Evolutionary conservation across 2,797 vertebrate genomes (phyloP), one percentile per base, ranked within the genome.

Genomic region (Tinamus major): DNA sequence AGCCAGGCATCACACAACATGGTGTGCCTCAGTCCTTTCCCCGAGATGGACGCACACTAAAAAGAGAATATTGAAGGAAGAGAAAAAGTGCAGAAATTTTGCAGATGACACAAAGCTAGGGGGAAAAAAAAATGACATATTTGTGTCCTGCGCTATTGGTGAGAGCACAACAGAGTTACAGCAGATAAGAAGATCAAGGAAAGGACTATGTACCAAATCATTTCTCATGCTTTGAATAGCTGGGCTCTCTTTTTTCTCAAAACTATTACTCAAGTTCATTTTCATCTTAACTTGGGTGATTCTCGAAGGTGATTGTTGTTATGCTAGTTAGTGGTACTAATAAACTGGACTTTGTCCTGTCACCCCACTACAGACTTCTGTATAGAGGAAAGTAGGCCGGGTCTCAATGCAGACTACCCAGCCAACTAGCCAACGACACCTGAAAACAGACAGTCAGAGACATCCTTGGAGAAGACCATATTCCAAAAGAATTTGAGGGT

Each of bases 1-100:
- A 64, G 18, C 9, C 4, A 64, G 16, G 19, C 35, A 64, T 13
- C 72, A n/a, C 0, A 1, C 7, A 64, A 41, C 33, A 8, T 2
- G 6, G 6, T 11, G 33, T 2, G 58, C 62, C 21, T 20, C 13
- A 83, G 33, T 6, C 20, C 31, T 71, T 51, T 42, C 14, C 4
- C 64, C 72, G 41, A 35, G 49, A 29, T 7, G 5, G 61, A 26
- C 75, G 48, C 68, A 19, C 58, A 49, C 3, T 16, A 20, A 61
- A 78, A 17, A 61, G 74, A 67, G 4, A 37, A 68, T 20, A 44
- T 0, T 49, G 33, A 13, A 48, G 18, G 27, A 75, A 68, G 4
- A 69, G 18, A 33, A 79, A 89, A 88, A 29, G 10, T n/a, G 2
- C n/a, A n/a, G n/a, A n/a, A n/a, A 35, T 3, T 26, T 44, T 75